Conservation (phyloP, 2,797 vertebrate species). For the Syndactyla subalaris region DNA sequence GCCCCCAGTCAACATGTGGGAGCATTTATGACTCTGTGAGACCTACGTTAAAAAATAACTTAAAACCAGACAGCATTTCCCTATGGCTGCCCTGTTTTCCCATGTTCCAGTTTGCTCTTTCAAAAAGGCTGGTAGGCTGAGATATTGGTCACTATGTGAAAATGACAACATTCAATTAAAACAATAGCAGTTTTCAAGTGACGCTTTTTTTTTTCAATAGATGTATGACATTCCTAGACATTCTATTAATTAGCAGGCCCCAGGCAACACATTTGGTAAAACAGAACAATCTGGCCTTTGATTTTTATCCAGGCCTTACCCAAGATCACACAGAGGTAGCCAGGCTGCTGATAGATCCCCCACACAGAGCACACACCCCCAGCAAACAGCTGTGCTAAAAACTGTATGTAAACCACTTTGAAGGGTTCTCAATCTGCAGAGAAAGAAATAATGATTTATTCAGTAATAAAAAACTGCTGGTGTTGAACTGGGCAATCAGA, state of each 20-base stretch:
- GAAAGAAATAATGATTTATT: conserved; percentile 12
- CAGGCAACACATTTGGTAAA: conserved; percentile 66
- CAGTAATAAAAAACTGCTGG: conserved; percentile 23
- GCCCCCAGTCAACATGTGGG: conserved; percentile 64
- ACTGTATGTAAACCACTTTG: conserved; percentile 12
- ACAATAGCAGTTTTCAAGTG: conserved; percentile 67
- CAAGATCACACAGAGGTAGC: conserved; percentile 68
- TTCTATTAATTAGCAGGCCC: conserved; percentile 62
- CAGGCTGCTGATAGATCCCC: conserved; percentile 65
- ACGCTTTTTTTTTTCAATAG: conserved; percentile 51
- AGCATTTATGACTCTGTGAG: conserved; percentile 52
- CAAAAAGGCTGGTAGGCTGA: conserved; percentile 29
- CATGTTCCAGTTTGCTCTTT: conserved; percentile 55
- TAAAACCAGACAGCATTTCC: conserved; percentile 20
- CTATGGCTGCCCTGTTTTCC: conserved; percentile 24
- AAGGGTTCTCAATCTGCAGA: conserved; percentile 39
- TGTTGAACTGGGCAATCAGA: background rate
- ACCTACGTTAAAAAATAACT: conserved; percentile 46
- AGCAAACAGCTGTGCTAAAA: conserved; percentile 60
- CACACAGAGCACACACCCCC: conserved; percentile 49
- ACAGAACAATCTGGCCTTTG: conserved; percentile 68
- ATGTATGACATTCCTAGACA: conserved; percentile 70
- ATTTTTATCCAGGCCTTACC: conserved; percentile 66
- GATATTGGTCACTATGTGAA: conserved; percentile 57
- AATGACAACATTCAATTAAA: conserved; percentile 64